Base-by-base conservation (phyloP, 1,140 invertebrate genomes). In the Musca domestica region DNA sequence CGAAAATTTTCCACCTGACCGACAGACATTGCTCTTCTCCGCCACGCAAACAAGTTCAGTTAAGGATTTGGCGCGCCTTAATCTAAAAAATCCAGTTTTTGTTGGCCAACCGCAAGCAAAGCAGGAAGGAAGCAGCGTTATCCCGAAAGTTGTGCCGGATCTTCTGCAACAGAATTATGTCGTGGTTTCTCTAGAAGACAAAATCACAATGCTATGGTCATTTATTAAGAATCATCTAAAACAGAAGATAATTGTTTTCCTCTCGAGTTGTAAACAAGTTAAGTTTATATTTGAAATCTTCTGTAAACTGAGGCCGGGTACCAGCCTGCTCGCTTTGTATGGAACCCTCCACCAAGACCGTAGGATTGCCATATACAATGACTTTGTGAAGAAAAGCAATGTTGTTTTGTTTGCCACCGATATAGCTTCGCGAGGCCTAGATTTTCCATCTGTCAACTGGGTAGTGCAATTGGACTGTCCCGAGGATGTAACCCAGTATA, bases 11-110 rank as follows among this genome's bases (percentile, higher is more conserved):
- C 97, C 97, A 19, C 73, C 84, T 3, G 84, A 94, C 71, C 86
- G 96, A 73, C 95, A 98, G 83, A 99, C 96, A 0, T 82, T 99
- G 4, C 81, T 99, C 2, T 99, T 98, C 85, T 99, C 97, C 52
- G 98, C 98, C 0, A 99, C 98, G n/a, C 96, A 99, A 86, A 99
- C 98, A 23, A 98, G 94, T 82, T 95, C 93, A 52, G 92, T 98
- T 0, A 92, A 92, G 82, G 95, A 98, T 84, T 86, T 99, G 71
- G 94, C 93, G 1, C 84, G 95, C 67, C 84, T 99, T 0, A 97
- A 95, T 88, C 84, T 99, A n/a, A 90, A 90, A 71, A 88, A 96
- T 80, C 96, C 97, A 0, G 88, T 92, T 17, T 98, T 95, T 85
- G 89, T 99, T 2, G 95, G 95, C 92, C 51, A 95, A 84, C 95